Conservation (phyloP, 2,888 invertebrate species). For the Eupithecia exiguata region DNA sequence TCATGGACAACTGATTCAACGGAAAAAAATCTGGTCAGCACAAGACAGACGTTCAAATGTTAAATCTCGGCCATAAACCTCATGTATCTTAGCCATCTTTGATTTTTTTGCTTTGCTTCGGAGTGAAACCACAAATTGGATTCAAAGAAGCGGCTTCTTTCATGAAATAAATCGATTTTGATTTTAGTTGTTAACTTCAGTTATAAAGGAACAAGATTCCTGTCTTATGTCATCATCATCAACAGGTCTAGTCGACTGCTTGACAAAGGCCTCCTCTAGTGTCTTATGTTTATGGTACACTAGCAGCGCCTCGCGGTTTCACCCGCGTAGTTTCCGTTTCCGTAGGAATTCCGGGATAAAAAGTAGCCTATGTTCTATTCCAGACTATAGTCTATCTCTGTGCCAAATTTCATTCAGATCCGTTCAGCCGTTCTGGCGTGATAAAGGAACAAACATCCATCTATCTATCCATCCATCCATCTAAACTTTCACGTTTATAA, state of each 20-base stretch:
- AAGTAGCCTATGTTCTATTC: too few species aligned
- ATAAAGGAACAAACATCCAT: too few species aligned
- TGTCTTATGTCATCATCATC: background rate
- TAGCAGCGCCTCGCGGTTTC: too few species aligned
- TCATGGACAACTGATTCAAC: background rate
- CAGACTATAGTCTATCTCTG: too few species aligned
- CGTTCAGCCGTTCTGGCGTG: too few species aligned
- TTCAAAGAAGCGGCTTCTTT: constrained; percentile 44
- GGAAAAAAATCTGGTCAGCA: background rate
- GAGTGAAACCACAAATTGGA: constrained; percentile 43
- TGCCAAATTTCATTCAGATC: too few species aligned
- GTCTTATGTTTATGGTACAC: background rate
- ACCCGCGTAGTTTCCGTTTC: too few species aligned
- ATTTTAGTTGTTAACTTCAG: constrained; percentile 10
- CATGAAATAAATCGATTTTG: constrained; percentile 21
- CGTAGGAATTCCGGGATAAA: too few species aligned
- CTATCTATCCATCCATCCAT: too few species aligned
- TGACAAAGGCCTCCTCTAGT: background rate
- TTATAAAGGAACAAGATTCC: constrained; percentile 1
- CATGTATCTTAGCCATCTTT: constrained; percentile 14
- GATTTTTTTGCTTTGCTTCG: constrained; percentile 27
- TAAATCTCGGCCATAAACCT: constrained; percentile 4
- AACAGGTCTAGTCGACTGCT: background rate
- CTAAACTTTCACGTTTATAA: too few species aligned
- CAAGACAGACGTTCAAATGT: background rate